A percentile compares a stretch with the other conserved stretches of the same genome.
These are phyloP conservation scores for Phrixothrix hirtus DNA, from an alignment of 2,888 invertebrate species.

Conservation along the genomic window DNA sequence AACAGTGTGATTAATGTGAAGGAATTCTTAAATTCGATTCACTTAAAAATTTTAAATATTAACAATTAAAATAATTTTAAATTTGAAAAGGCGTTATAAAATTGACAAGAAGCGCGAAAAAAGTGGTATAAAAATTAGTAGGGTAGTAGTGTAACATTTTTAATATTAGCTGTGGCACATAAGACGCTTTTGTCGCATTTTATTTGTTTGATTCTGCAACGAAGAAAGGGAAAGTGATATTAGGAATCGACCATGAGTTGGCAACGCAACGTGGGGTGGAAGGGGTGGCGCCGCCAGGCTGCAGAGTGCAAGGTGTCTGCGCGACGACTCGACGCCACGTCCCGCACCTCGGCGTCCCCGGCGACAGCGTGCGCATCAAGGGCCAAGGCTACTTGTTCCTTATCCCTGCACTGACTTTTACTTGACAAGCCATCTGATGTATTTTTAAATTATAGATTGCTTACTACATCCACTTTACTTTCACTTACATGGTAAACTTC, in stretches of 20 bases:
- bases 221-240: constrained; percentile 30
- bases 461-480: too few species aligned
- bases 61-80: too few species aligned
- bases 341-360: constrained; percentile 47
- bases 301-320: constrained; percentile 60
- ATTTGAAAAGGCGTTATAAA: too few species aligned
- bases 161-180: background rate
- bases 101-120: too few species aligned
- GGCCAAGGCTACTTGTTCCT: constrained; percentile 33
- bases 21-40: too few species aligned
- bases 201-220: constrained; percentile 21
- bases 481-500: too few species aligned
- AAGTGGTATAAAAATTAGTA: too few species aligned
- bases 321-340: constrained; percentile 56
- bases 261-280: constrained; percentile 44
- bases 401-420: constrained; percentile 31
- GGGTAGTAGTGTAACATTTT: constrained; percentile 19
- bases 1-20: too few species aligned
- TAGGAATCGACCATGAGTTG: constrained; percentile 31
- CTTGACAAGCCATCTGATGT: constrained; percentile 20
- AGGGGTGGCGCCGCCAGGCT: constrained; percentile 46
- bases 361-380: constrained; percentile 33
- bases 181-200: constrained; percentile 19
- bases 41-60: too few species aligned
- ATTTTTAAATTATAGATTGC: constrained; percentile 27